Conservation (phyloP, 2,113 vertebrate species). For the Albula glossodonta region DNA sequence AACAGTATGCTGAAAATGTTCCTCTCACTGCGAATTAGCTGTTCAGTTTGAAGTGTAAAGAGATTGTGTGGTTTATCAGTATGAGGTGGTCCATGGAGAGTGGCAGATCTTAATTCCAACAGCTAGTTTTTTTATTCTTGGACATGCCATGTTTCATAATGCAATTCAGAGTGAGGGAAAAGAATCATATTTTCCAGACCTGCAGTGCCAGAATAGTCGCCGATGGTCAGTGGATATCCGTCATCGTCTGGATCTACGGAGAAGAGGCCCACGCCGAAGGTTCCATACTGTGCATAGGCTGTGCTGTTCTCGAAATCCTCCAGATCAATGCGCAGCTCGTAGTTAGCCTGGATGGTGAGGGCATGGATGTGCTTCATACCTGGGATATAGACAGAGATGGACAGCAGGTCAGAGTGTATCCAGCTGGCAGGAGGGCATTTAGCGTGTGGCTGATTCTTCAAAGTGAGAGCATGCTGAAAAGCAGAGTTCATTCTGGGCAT, state of each 20-base stretch:
- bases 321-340: constrained; percentile 90
- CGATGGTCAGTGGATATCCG: constrained; percentile 86
- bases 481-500: not conserved
- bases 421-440: not conserved
- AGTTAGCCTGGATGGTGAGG: constrained; percentile 87
- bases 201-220: constrained; percentile 90
- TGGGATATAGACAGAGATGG: constrained; percentile 44
- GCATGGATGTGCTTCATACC: constrained; percentile 88
- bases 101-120: no score
- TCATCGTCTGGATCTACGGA: constrained; percentile 94
- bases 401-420: constrained; percentile 29
- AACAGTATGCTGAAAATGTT: no score
- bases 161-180: not conserved
- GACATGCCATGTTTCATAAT: no score
- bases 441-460: not conserved
- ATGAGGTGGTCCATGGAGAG: no score
- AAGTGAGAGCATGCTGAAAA: not conserved
- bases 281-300: constrained; percentile 84
- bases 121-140: no score
- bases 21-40: no score
- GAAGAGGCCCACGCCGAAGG: constrained; percentile 91
- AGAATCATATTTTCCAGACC: constrained; percentile 61
- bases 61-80: no score
- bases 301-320: constrained; percentile 96
- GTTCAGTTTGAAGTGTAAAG: no score